These are phyloP conservation scores for Scaptomyza parva DNA, from an alignment of 2,888 invertebrate species.

Conservation along the genomic window DNA sequence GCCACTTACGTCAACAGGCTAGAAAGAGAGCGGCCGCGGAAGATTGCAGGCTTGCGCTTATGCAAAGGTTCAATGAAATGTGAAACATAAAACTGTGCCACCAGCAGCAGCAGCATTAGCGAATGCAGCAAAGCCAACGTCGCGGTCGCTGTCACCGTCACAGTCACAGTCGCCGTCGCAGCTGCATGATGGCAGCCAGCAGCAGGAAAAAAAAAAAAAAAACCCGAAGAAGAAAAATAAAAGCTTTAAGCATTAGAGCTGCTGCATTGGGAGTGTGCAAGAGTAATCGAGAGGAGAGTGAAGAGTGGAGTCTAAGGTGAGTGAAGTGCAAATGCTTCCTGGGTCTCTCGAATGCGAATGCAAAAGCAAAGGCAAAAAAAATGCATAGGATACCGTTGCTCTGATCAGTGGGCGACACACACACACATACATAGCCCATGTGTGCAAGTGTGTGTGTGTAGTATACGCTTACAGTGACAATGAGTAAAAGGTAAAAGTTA, in stretches of 20 bases:
- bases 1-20: slow-evolving; percentile 58
- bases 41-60: slow-evolving; percentile 58
- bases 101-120: slow-evolving; percentile 59
- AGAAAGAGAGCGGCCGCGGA: slow-evolving; percentile 64
- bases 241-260: slow-evolving; percentile 47
- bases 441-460: slow-evolving; percentile 1
- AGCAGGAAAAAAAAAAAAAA: not conserved
- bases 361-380: slow-evolving; percentile 12
- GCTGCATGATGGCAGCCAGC: slow-evolving; percentile 13
- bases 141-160: slow-evolving; percentile 1
- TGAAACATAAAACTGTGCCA: slow-evolving; percentile 68
- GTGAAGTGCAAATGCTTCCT: slow-evolving; percentile 48
- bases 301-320: not conserved
- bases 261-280: slow-evolving; percentile 12
- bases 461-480: slow-evolving; percentile 28
- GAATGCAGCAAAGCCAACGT: slow-evolving; percentile 46
- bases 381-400: slow-evolving; percentile 44
- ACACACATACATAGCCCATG: slow-evolving; percentile 16
- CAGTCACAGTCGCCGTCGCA: slow-evolving; percentile 7
- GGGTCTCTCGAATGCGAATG: slow-evolving; percentile 29
- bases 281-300: slow-evolving; percentile 11
- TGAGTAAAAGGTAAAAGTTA: slow-evolving; percentile 69
- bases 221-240: slow-evolving; percentile 20
- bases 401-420: slow-evolving; percentile 54
- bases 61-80: slow-evolving; percentile 68